phyloP scores from a whole-genome alignment of 2,113 vertebrate species.

The Mellivora capensis region DNA sequence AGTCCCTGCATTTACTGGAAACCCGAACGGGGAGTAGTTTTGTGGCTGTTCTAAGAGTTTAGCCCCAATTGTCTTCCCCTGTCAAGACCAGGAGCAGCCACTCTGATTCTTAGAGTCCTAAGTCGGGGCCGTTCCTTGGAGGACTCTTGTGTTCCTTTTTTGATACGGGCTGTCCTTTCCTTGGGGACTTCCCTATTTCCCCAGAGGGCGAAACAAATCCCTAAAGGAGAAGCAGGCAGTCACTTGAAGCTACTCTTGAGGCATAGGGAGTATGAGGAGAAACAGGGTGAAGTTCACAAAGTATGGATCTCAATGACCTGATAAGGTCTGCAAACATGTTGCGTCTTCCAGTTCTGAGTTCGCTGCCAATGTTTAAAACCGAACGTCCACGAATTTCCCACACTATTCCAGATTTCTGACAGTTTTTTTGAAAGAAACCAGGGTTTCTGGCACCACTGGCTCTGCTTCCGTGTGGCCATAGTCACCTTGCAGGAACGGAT shows the following conservation, averaged over 20 bases:
- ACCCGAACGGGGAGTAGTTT: not conserved
- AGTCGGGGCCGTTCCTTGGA: no score
- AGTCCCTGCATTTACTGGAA: not conserved
- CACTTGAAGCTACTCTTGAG: not conserved
- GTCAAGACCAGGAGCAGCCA: accelerated
- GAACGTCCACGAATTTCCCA: not conserved
- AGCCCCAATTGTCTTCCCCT: not conserved
- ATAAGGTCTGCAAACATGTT: not conserved
- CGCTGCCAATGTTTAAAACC: not conserved
- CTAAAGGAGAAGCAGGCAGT: no score
- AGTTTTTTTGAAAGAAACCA: not conserved
- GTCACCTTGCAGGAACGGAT: not conserved
- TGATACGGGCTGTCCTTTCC: not conserved
- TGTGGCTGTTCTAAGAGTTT: not conserved
- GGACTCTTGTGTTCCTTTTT: not conserved
- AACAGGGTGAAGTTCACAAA: accelerated
- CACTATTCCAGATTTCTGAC: not conserved
- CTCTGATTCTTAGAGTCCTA: not conserved
- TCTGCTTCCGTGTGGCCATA: accelerated
- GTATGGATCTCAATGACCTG: not conserved
- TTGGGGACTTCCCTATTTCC: not conserved
- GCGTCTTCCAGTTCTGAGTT: not conserved
- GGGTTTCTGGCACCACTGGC: not conserved
- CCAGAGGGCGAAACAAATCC: no score
- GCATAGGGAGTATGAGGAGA: not conserved